Conservation (phyloP, 2,113 vertebrate genomes). For the Lichenostomus cassidix region DNA sequence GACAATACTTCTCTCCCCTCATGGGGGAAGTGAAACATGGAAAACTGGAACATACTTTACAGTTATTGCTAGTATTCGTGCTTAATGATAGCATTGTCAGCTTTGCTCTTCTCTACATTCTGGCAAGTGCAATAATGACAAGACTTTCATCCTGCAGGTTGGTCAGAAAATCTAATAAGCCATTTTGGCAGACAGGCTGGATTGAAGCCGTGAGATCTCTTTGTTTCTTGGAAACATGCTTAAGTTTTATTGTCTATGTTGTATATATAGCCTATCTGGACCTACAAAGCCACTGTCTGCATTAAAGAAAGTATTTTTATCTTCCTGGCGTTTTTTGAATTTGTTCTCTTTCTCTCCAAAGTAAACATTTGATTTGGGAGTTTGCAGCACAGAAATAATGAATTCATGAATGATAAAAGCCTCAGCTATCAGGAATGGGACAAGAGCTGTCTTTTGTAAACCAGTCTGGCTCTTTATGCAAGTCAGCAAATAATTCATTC, state of each 20-base stretch:
- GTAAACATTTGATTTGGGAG: neutral
- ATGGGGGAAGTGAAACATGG: neutral
- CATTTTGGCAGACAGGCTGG: neutral
- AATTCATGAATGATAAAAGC: neutral
- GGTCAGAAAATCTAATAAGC: conserved; percentile 19
- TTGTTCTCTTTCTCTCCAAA: neutral
- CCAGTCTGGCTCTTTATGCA: neutral
- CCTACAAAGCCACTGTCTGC: neutral
- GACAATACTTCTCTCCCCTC: neutral
- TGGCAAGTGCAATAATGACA: neutral
- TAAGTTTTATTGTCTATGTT: neutral
- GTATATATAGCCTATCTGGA: neutral
- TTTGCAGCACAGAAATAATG: neutral
- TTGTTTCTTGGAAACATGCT: neutral
- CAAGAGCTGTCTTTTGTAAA: neutral
- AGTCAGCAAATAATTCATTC: neutral
- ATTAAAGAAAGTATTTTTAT: neutral
- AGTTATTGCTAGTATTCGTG: neutral
- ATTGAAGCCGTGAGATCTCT: neutral
- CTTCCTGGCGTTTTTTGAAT: neutral
- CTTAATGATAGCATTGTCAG: neutral
- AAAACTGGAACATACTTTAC: neutral
- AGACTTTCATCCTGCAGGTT: neutral
- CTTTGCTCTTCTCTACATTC: neutral
- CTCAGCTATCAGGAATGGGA: neutral